Conservation (phyloP, 2,888 invertebrate species). For the Acanthosepion esculentum region DNA sequence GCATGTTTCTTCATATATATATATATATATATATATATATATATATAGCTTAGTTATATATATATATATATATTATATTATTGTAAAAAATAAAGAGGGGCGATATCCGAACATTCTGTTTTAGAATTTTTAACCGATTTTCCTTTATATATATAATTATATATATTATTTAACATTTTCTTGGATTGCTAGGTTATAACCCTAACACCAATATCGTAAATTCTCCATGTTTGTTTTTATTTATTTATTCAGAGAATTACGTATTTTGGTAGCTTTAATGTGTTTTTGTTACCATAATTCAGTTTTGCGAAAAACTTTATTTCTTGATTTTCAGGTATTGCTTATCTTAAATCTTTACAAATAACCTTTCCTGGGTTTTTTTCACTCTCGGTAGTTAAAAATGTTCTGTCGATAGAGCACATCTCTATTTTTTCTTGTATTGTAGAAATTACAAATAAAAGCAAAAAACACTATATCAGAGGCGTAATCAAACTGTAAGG, state of each 20-base stretch:
- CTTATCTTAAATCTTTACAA: not conserved
- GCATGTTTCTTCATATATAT: not conserved
- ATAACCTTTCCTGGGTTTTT: not conserved
- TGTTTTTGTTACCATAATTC: not conserved
- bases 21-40: not conserved
- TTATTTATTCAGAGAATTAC: not conserved
- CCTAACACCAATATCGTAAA: not conserved
- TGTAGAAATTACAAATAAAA: not conserved
- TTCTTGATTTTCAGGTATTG: not conserved
- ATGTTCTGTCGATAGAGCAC: constrained; percentile 33
- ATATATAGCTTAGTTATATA: not conserved
- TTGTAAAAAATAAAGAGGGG: not conserved
- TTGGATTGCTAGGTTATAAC: not conserved
- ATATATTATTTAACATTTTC: no score
- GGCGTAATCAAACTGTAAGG: not conserved
- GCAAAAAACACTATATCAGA: constrained; percentile 33
- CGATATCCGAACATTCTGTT: not conserved
- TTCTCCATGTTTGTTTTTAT: not conserved
- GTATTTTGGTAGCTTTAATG: not conserved
- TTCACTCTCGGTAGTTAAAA: not conserved
- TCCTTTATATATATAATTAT: no score
- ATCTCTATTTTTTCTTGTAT: not conserved
- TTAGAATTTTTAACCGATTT: not conserved
- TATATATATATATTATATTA: not conserved
- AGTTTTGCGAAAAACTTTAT: not conserved